Evolutionary conservation across 2,113 vertebrate species (phyloP).

Genomic region (Pica pica): DNA sequence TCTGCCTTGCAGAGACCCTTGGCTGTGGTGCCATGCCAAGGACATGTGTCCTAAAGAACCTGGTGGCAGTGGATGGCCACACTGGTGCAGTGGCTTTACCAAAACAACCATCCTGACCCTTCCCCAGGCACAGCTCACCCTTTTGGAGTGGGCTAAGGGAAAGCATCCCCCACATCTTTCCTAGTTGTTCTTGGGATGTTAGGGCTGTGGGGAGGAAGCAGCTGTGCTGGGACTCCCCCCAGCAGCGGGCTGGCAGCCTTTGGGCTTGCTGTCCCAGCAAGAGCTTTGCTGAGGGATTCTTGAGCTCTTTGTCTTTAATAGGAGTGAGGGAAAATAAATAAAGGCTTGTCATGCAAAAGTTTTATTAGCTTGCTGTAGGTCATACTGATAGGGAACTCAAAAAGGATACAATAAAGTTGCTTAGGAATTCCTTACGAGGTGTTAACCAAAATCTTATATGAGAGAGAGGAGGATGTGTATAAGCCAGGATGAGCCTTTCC

Average conservation of each 20-base stretch:
- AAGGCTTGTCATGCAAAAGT: not conserved
- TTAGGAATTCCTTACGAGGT: not conserved
- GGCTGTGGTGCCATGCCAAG: rapidly evolving
- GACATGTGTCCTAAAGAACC: not conserved
- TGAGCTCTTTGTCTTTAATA: not conserved
- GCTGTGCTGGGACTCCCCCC: not conserved
- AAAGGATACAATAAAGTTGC: not conserved
- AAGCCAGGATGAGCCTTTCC: not conserved
- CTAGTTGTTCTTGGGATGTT: not conserved
- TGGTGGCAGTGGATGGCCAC: not conserved
- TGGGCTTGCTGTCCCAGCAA: not conserved
- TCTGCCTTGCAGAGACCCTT: rapidly evolving
- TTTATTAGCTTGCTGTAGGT: not conserved
- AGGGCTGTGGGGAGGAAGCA: not conserved
- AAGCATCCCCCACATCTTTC: not conserved
- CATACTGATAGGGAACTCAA: not conserved
- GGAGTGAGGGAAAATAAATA: not conserved
- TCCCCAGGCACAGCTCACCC: rapidly evolving
- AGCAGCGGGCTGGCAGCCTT: not conserved
- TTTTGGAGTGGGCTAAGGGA: not conserved
- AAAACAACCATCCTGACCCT: rapidly evolving
- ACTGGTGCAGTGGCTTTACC: rapidly evolving
- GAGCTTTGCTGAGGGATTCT: not conserved
- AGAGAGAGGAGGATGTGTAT: not conserved
- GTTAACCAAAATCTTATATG: not conserved